Conservation (phyloP, 2,888 invertebrate genomes). For the Erebia ligea region DNA sequence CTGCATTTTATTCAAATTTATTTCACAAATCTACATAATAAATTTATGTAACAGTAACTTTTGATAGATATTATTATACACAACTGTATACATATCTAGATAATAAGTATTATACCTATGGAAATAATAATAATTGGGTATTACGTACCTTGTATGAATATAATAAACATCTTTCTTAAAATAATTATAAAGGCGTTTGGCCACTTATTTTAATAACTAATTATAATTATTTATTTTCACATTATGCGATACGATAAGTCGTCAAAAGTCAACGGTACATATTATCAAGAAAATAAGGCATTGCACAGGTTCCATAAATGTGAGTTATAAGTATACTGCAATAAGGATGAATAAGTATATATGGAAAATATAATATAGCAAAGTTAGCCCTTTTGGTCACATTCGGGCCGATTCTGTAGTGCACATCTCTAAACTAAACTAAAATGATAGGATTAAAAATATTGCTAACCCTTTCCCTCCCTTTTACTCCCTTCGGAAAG, state of each 20-base stretch:
- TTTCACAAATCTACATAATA: slow-evolving; percentile 59
- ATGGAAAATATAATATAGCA: no score
- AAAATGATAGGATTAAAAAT: no score
- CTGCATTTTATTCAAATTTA: slow-evolving; percentile 58
- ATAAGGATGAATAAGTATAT: no score
- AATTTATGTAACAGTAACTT: slow-evolving; percentile 43
- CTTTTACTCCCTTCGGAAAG: no score
- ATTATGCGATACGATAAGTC: neutral
- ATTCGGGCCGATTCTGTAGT: no score
- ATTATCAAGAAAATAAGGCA: no score
- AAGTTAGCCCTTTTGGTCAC: no score
- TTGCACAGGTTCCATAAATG: no score
- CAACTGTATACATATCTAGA: slow-evolving; percentile 29
- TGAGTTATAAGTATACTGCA: no score
- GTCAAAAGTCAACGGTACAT: neutral
- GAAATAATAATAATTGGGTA: slow-evolving; percentile 8
- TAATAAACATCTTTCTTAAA: slow-evolving; percentile 29
- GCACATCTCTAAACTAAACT: no score
- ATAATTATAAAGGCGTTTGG: slow-evolving; percentile 23
- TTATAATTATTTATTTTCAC: neutral
- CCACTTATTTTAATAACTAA: slow-evolving; percentile 2
- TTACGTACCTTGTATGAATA: slow-evolving; percentile 12
- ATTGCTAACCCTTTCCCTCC: no score
- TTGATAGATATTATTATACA: slow-evolving; percentile 28
- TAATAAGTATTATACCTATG: slow-evolving; percentile 19